Evolutionary conservation across 2,888 invertebrate genomes (phyloP).

Genomic region (Meiosimyza platycephala): DNA sequence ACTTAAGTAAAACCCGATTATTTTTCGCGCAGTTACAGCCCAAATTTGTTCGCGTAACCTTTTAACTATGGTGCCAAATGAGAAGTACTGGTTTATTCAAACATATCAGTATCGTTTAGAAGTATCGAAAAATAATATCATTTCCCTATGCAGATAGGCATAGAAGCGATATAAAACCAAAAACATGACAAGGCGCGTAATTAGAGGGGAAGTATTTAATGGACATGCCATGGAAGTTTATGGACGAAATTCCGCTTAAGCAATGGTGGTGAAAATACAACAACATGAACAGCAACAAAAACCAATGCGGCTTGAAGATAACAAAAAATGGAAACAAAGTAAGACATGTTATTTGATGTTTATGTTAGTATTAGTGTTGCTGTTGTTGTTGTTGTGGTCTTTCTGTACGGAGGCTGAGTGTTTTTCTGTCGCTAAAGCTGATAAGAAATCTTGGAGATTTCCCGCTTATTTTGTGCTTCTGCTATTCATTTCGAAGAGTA

Average conservation of each 20-base stretch:
- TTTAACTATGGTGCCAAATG: no score
- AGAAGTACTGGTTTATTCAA: no score
- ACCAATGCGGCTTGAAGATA: not conserved
- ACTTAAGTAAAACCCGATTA: no score
- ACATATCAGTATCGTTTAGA: no score
- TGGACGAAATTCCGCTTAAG: not conserved
- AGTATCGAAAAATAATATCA: no score
- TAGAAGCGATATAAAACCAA: no score
- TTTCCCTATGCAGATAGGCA: no score
- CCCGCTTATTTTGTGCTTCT: not conserved
- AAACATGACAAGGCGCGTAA: slow-evolving; percentile 21
- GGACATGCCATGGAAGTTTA: not conserved
- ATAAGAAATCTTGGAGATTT: not conserved
- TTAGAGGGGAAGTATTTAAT: slow-evolving; percentile 25
- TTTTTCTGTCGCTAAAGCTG: not conserved
- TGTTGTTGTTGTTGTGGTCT: not conserved
- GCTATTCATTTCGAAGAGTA: not conserved
- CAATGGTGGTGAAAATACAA: not conserved
- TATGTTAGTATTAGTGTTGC: not conserved
- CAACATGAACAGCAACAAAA: not conserved
- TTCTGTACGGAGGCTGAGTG: not conserved
- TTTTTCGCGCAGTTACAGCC: no score
- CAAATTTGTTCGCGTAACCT: no score
- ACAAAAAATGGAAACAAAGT: not conserved
- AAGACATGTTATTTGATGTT: not conserved